Percentiles rank a stretch among this genome's conserved stretches.
Conservation (phyloP, 2,113 vertebrate genomes). For the Dascyllus trimaculatus region DNA sequence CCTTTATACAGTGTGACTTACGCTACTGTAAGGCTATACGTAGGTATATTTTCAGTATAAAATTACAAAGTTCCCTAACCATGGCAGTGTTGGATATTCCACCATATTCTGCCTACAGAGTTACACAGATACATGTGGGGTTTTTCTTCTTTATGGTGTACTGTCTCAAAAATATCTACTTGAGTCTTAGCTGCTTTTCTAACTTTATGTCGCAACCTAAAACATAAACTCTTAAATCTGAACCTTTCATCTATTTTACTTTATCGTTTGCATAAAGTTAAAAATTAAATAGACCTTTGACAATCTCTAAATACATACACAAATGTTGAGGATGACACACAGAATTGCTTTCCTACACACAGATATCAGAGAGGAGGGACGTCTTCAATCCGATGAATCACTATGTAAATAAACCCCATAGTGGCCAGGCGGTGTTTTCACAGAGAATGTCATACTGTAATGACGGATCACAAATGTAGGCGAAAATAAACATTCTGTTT, state of each 20-base stretch:
- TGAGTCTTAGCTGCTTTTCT: not conserved
- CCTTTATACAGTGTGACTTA: not conserved
- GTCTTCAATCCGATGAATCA: slow-evolving; percentile 35
- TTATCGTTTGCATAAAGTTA: not conserved
- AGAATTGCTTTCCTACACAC: not conserved
- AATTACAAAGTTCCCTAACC: not conserved
- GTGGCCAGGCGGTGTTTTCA: slow-evolving; percentile 8
- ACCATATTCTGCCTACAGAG: not conserved
- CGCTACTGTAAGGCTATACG: not conserved
- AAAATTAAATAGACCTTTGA: not conserved
- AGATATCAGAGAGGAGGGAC: slow-evolving; percentile 7
- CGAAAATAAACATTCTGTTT: slow-evolving; percentile 7
- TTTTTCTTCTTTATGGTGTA: not conserved
- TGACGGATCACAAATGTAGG: slow-evolving; percentile 16
- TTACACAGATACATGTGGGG: not conserved
- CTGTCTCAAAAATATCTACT: not conserved
- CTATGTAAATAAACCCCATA: slow-evolving; percentile 25
- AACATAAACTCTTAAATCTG: not conserved
- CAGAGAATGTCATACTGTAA: slow-evolving; percentile 20
- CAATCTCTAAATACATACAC: not conserved
- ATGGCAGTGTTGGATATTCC: not conserved
- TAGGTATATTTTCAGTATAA: not conserved
- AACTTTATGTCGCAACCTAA: not conserved
- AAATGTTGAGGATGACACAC: not conserved
- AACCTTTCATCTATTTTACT: not conserved